phyloP scores from a whole-genome alignment of 2,113 vertebrate species.

The Corapipo altera region DNA sequence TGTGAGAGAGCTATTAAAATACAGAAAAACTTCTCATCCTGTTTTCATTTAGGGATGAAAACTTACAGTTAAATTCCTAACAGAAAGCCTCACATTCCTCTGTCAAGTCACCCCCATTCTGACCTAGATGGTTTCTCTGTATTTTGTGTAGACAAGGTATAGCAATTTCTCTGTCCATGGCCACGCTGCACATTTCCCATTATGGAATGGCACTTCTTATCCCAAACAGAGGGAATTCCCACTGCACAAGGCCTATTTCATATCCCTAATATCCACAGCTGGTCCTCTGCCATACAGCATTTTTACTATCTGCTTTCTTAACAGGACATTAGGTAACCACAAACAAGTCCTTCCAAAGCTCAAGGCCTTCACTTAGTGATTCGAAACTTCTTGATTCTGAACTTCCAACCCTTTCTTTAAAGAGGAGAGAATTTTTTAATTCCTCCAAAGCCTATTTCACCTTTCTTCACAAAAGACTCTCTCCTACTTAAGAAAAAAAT shows the following conservation, averaged over 20 bases:
- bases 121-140: background rate
- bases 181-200: fast-evolving
- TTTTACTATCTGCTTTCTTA: background rate
- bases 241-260: fast-evolving
- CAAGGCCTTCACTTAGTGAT: background rate
- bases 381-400: background rate
- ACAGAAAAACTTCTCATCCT: background rate
- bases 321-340: background rate
- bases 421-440: background rate
- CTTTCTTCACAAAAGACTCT: conserved; percentile 38
- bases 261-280: background rate
- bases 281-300: background rate
- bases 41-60: background rate
- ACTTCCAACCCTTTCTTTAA: background rate
- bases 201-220: background rate
- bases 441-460: background rate
- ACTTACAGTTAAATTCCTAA: background rate
- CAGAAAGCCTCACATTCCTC: background rate
- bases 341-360: background rate
- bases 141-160: background rate
- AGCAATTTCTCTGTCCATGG: background rate
- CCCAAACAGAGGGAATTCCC: background rate
- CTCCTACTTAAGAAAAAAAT: conserved; percentile 66
- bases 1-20: background rate
- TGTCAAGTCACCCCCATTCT: background rate